A percentile compares a stretch with the other conserved stretches of the same genome.
These are phyloP conservation scores for Dissostichus mawsoni DNA, from an alignment of 2,113 vertebrate species.

Conservation along the genomic window DNA sequence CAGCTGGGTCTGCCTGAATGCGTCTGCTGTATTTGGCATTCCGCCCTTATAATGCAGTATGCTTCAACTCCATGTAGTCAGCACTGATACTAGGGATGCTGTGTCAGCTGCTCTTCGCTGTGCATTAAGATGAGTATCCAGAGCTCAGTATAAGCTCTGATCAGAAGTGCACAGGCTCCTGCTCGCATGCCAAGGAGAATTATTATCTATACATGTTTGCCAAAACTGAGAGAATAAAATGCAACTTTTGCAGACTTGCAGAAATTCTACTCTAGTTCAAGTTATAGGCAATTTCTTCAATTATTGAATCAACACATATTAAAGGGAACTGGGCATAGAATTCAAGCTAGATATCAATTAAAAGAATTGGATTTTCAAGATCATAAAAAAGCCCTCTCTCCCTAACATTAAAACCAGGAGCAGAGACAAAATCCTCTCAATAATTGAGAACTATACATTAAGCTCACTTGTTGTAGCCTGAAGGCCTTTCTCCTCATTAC, in stretches of 20 bases:
- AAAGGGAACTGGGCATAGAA: background rate
- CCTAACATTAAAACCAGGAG: background rate
- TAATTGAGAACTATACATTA: conserved; percentile 21
- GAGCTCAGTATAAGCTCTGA: conserved; percentile 39
- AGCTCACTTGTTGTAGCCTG: conserved; percentile 1
- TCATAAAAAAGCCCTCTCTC: background rate
- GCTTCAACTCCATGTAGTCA: conserved; percentile 49
- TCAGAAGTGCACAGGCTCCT: conserved; percentile 4
- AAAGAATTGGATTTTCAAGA: background rate
- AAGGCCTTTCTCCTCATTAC: background rate
- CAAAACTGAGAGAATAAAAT: background rate
- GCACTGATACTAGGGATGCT: conserved; percentile 39
- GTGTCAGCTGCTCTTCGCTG: conserved; percentile 60
- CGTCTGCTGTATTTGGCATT: conserved; percentile 60
- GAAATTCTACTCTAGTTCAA: background rate
- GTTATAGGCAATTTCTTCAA: background rate
- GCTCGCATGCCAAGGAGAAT: conserved; percentile 2
- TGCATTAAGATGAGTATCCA: conserved; percentile 51
- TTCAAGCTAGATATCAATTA: no score
- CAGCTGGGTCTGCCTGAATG: conserved; percentile 45
- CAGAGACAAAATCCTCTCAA: conserved; percentile 3
- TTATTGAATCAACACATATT: background rate
- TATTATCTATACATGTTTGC: background rate
- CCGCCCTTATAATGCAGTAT: conserved; percentile 61
- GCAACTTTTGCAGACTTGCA: background rate